Evolutionary conservation across 2,797 vertebrate species (phyloP), one percentile per base, ranked within the genome.

Genomic region (Argentina silus): DNA sequence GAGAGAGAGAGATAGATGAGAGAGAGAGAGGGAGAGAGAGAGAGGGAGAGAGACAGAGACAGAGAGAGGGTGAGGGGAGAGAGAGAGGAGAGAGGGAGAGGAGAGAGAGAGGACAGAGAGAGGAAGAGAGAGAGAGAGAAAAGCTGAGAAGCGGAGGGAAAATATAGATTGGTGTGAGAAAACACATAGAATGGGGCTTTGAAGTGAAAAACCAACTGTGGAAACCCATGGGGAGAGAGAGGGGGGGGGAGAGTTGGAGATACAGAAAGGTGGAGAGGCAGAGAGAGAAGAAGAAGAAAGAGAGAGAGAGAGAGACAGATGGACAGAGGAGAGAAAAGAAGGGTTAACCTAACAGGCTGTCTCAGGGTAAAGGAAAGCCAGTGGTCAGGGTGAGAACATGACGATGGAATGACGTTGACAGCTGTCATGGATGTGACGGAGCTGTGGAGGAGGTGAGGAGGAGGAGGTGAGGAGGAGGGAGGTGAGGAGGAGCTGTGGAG

Each of bases 11-110:
- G 48, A 21, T 15, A 48, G 48, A 67, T 0, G 7, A 9, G 43
- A 61, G 57, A n/a, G 36, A 62, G 48, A 62, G 2, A 76, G 45
- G 70, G 7, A 48, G 7, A 69, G 59, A 66, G 19, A 44, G 17
- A 65, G 14, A 61, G 27, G 4, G 11, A 53, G 4, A 15, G 51
- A 15, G 51, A 15, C 11, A 15, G 51, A 70, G 51, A 53, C 56
- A 59, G 10, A 59, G 5, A 59, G 6, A 17, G 53, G 8, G 53
- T 2, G 12, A 56, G 53, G 14, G 51, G 14, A 50, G 2, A 14
- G 14, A 14, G 48, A 14, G 7, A 7, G 4, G 48, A 50, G 48
- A 53, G 19, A 43, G 0, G 9, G 15, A 6, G 15, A 61, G 1
- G 2, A 12, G 3, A 15, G 55, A 50, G 2, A 14, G 14, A 14